phyloP scores from a whole-genome alignment of 2,888 invertebrate species.

The Tridacna gigas region DNA sequence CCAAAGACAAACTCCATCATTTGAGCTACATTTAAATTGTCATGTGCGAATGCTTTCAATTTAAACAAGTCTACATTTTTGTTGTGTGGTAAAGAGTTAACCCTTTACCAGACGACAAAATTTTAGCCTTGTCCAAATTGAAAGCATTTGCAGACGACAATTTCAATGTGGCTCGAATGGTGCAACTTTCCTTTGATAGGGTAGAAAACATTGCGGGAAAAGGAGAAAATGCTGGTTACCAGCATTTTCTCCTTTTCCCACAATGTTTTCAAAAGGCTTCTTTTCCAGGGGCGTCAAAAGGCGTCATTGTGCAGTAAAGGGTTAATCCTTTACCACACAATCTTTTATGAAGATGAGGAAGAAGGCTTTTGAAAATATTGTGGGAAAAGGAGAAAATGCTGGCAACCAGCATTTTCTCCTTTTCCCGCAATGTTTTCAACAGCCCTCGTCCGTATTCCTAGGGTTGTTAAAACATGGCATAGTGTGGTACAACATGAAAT shows the following conservation, averaged over 20 bases:
- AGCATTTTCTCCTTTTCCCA: conserved; percentile 24
- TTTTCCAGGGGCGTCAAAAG: background rate
- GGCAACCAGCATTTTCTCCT: background rate
- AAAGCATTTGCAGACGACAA: background rate
- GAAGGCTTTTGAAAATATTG: background rate
- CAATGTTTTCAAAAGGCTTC: conserved; percentile 1
- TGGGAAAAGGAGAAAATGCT: background rate
- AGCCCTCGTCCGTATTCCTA: no score
- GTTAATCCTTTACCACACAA: background rate
- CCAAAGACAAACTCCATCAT: no score
- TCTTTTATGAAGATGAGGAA: background rate
- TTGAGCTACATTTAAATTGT: no score
- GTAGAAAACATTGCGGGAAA: background rate
- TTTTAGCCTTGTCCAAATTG: background rate
- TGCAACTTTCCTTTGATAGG: background rate
- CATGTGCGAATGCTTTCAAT: no score
- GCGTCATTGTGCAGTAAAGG: no score
- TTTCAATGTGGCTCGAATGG: background rate
- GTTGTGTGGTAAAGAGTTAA: no score
- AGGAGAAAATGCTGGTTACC: background rate
- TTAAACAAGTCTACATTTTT: no score
- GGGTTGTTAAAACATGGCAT: no score
- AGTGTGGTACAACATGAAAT: no score
- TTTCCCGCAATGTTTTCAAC: background rate
- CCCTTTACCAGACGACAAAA: background rate